Conservation (phyloP, 2,797 vertebrate genomes). For the Hephaestus fuliginosus region DNA sequence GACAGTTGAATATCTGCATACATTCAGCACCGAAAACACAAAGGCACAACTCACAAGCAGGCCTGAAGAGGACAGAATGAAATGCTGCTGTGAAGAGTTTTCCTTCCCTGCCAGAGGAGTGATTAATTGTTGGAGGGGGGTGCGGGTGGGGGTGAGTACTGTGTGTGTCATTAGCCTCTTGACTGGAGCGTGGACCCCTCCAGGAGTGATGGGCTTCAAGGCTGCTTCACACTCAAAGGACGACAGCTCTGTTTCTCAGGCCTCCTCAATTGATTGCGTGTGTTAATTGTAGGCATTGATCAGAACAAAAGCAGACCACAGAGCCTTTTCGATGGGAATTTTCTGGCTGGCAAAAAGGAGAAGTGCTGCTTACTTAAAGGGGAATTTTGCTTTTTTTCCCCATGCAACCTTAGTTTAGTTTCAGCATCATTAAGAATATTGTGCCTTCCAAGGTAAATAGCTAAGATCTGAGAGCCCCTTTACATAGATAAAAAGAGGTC, state of each 20-base stretch:
- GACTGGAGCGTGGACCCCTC: slow-evolving; percentile 68
- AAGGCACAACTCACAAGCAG: slow-evolving; percentile 13
- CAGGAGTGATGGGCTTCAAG: slow-evolving; percentile 60
- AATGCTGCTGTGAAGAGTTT: slow-evolving; percentile 39
- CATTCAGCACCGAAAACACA: slow-evolving; percentile 6
- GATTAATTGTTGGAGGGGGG: slow-evolving; percentile 63
- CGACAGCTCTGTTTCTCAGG: slow-evolving; percentile 56
- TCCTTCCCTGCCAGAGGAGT: slow-evolving; percentile 51
- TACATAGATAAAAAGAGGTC: background rate
- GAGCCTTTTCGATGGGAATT: slow-evolving; percentile 32
- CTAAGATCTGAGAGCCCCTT: background rate
- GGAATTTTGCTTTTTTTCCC: background rate
- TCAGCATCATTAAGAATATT: background rate
- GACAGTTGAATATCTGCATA: background rate
- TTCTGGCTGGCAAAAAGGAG: slow-evolving; percentile 15
- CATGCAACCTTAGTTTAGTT: background rate
- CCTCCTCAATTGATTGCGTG: slow-evolving; percentile 64
- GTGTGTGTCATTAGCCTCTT: slow-evolving; percentile 75
- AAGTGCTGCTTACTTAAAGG: slow-evolving; percentile 24
- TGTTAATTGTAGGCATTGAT: slow-evolving; percentile 82
- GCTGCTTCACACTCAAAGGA: slow-evolving; percentile 55
- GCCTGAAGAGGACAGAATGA: slow-evolving; percentile 10
- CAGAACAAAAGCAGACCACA: slow-evolving; percentile 53
- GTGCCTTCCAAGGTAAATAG: background rate
- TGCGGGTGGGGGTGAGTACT: slow-evolving; percentile 38